Evolutionary conservation across 1,140 invertebrate species (phyloP), one percentile per base, ranked within the genome.

Genomic region (Eubasilissa regina): DNA sequence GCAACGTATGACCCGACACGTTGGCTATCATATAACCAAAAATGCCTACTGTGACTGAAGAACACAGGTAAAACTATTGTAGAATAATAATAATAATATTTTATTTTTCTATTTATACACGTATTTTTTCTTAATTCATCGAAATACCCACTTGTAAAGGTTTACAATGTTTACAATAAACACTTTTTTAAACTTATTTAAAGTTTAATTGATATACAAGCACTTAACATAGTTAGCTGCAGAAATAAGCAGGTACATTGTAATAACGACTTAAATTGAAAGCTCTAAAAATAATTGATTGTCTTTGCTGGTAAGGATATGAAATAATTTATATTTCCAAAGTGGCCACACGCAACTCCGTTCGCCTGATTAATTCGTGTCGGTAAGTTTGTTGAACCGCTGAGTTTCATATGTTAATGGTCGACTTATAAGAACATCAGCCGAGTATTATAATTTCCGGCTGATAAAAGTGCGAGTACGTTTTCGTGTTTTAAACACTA

Each of bases 301-400:
- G 35, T 64, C 60, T 64, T 64, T 15, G 13, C 12, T 6, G 35
- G 60, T 47, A 15, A 0, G 48, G 48, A 51, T 51, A 15, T 51
- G 48, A 51, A 13, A 51, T 51, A 51, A 51, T 51, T 51, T 51
- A 51, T 51, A 51, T 45, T 68, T 68, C 44, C n/a, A 13, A 19
- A n/a, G 6, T 68, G 64, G 44, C 64, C 64, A 47, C 44, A 68
- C 64, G 64, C 44, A 48, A 17, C 60, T 43, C 25, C 25, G 25
- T 35, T 35, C 35, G 44, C 43, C 19, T 48, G 64, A 68, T 68
- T 68, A 68, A 68, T 68, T 68, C 44, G 44, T 48, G 64, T 48
- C 12, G 13, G 43, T 48, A 19, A 68, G 64, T 48, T 68, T 47
- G n/a, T 68, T 68, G 64, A 68, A 68, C 64, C 45, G 64, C n/a